Conservation (phyloP, 2,797 vertebrate genomes). For the Percopsis omiscomaycus region DNA sequence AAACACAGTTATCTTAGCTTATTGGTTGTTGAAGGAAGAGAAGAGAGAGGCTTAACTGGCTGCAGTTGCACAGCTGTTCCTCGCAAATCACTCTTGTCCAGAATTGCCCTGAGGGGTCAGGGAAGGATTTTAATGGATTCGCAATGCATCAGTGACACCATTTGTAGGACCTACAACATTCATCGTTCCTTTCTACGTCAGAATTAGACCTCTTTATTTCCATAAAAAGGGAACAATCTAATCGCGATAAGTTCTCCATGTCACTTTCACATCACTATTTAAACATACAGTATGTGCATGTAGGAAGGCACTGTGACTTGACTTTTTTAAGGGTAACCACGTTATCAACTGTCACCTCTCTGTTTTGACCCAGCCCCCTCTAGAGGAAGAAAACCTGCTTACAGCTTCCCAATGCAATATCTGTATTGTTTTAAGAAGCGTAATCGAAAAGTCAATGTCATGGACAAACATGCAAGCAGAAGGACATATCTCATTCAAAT, state of each 20-base stretch:
- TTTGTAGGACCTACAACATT: conserved; percentile 48
- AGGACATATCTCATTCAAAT: conserved; percentile 56
- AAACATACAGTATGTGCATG: conserved; percentile 72
- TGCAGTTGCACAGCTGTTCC: conserved; percentile 38
- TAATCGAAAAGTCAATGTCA: conserved; percentile 21
- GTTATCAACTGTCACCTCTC: conserved; percentile 54
- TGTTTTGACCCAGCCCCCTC: conserved; percentile 44
- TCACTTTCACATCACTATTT: conserved; percentile 75
- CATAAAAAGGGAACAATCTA: conserved; percentile 34
- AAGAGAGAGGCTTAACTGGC: conserved; percentile 48
- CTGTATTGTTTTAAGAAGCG: conserved; percentile 4
- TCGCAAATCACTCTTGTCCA: conserved; percentile 49
- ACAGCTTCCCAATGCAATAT: conserved; percentile 7
- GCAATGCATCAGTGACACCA: conserved; percentile 35
- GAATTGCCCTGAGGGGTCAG: conserved; percentile 55
- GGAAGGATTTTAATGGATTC: conserved; percentile 41
- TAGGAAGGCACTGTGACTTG: conserved; percentile 81
- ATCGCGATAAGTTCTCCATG: conserved; percentile 36
- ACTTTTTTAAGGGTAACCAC: conserved; percentile 67
- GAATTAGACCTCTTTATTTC: conserved; percentile 50
- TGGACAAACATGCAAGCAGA: conserved; percentile 41
- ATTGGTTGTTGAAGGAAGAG: conserved; percentile 66
- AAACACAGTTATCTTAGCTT: conserved; percentile 75
- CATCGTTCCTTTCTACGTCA: conserved; percentile 44
- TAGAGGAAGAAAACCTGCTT: conserved; percentile 30